Evolutionary conservation across 1,140 invertebrate species (phyloP), one percentile per base, ranked within the genome.

Genomic region (Nephila pilipes): DNA sequence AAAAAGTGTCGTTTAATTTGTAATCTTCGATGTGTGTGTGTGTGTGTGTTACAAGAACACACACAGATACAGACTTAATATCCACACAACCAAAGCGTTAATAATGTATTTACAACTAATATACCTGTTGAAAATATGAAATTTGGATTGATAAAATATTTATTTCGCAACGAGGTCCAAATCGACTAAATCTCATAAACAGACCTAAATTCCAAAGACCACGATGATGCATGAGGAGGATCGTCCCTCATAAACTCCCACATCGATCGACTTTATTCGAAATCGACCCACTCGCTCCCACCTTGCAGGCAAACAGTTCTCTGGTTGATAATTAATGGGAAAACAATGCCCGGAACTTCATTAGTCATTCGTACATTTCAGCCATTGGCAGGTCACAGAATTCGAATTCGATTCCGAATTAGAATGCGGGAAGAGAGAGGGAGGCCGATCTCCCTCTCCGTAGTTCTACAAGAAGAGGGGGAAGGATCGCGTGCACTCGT

Each of bases 301-400:
- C 69, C 69, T 36, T 60, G 83, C 14, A n/a, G 57, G 83, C 83
- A 85, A 85, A 85, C 83, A 32, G n/a, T 8, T 36, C 69, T 36
- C 29, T 2, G 25, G 55, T 29, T 0, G 55, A 46, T 65, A 88
- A 88, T 88, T 63, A 88, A 69, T 69, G 85, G 63, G 85, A 69
- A 88, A 88, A 88, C 85, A 88, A 88, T 88, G 60, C 58, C 20
- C 85, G 58, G 60, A 69, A 88, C 85, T 69, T 69, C 85, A 88
- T 88, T 88, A 88, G n/a, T 88, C 85, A 88, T 36, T n/a, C 32
- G 85, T 46, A n/a, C 57, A 85, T 60, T 60, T 63, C 32, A 46
- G 60, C 60, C 85, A 38, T 65, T 54, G 60, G 85, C 85, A 65
- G 83, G 22, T 60, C 80, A 29, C 36, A 75, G 69, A 75, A 32